phyloP scores from a whole-genome alignment of 2,113 vertebrate species.

The Syrrhaptes paradoxus region DNA sequence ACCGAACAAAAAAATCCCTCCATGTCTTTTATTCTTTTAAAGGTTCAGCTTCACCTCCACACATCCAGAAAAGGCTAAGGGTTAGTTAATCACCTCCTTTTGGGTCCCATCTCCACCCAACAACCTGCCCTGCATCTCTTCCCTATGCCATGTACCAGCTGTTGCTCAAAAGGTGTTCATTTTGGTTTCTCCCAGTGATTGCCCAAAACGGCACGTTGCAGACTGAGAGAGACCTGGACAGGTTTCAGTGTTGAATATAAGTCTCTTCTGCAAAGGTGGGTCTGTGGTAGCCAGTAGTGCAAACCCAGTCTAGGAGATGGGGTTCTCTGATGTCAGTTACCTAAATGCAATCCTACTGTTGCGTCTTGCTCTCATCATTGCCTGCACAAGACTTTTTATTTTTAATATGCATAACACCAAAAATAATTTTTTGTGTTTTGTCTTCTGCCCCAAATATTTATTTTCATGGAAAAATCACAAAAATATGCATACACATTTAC shows the following conservation, averaged over 20 bases:
- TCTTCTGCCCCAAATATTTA: background rate
- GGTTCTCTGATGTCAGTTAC: background rate
- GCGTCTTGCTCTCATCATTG: background rate
- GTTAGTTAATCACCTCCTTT: background rate
- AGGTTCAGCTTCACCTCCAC: background rate
- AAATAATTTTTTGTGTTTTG: background rate
- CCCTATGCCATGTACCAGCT: fast-evolving
- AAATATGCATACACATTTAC: background rate
- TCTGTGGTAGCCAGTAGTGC: background rate
- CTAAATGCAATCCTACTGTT: background rate
- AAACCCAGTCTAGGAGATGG: background rate
- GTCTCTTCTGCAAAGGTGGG: background rate
- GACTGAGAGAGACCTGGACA: background rate
- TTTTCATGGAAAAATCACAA: background rate
- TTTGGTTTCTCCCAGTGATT: background rate
- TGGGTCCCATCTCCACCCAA: background rate
- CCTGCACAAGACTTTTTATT: background rate
- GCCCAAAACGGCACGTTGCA: background rate
- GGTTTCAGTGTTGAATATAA: background rate
- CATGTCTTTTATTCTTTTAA: background rate
- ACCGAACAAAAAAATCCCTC: background rate
- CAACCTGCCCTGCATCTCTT: background rate
- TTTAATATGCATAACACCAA: background rate
- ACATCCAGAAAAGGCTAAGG: background rate
- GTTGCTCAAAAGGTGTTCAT: background rate